Percentiles rank a stretch among this genome's conserved stretches.
Conservation (phyloP, 1,140 invertebrate genomes). For the Periplaneta americana region DNA sequence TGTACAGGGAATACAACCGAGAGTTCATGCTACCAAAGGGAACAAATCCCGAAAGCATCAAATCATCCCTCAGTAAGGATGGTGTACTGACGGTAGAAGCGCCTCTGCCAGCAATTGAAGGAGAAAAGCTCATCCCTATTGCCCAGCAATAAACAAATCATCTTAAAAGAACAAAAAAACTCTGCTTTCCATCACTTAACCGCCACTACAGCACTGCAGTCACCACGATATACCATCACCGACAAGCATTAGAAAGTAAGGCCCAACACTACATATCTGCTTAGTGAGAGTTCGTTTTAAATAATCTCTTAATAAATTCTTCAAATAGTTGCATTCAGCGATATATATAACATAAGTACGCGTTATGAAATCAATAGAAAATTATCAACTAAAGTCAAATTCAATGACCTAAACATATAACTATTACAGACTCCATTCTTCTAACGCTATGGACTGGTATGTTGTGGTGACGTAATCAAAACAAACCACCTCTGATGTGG, state of each 20-base stretch:
- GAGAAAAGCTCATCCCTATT: conserved; percentile 74
- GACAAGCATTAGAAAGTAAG: background rate
- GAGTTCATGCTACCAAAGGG: conserved; percentile 92
- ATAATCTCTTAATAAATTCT: background rate
- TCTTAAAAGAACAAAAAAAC: no score
- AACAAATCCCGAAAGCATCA: conserved; percentile 87
- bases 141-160: conserved; percentile 65
- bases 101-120: conserved; percentile 73
- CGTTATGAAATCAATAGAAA: background rate
- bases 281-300: no score
- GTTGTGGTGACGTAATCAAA: background rate
- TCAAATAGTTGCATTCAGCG: background rate
- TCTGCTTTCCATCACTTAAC: background rate
- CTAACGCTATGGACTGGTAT: background rate
- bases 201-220: background rate
- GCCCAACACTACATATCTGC: background rate
- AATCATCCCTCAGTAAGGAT: conserved; percentile 85
- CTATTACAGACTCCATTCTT: background rate
- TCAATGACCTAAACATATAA: background rate
- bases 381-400: background rate
- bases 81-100: conserved; percentile 91
- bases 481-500: background rate
- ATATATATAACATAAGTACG: background rate
- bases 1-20: conserved; percentile 93
- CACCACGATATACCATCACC: background rate